Base-by-base conservation (phyloP, 2,888 invertebrate species). In the Polydrusus pterygomalis region DNA sequence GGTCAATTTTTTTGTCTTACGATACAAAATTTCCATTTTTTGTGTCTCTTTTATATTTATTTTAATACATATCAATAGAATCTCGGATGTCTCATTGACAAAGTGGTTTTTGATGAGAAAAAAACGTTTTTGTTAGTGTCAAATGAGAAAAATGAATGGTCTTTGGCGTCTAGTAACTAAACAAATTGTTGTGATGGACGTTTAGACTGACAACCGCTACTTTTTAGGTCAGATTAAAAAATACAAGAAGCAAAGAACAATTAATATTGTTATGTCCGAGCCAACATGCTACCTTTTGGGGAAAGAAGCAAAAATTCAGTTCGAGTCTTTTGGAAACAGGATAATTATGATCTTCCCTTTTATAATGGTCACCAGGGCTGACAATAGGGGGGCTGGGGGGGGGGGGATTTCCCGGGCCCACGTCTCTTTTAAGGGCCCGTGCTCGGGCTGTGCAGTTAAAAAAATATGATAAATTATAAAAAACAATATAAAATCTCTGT, bases 1-100 rank as follows among this genome's bases (percentile, higher is more conserved):
- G 86, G 86, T 86, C 85, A 85, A 82, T 84, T 81, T 86, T n/a
- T 86, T 86, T 85, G 82, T 84, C 85, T 86, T 86, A 82, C 83
- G 83, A 67, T 84, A 85, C 83, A 83, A 86, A 87, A 87, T 86
- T 86, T 83, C 82, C 83, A 82, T 83, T 84, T 84, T 85, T 85
- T 84, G 82, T 79, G 63, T 63, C 62, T 76, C 45, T 43, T 65
- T 79, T 71, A 67, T 71, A 45, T 71, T 75, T 77, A 71, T 54
- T 68, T 67, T 77, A 68, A 74, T 68, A 77, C 68, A 70, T 64
- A 67, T 77, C 74, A 77, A 73, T 75, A 9, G 62, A 11, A 68
- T 68, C 60, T 51, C 11, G n/a, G 40, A 63, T 38, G 30, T 30
- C 13, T 25, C 45, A 38, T 60, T 60, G 58, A 60, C 58, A 60